Evolutionary conservation across 2,797 vertebrate genomes (phyloP), one percentile per base, ranked within the genome.

Genomic region (Gadopsis bispinosus): DNA sequence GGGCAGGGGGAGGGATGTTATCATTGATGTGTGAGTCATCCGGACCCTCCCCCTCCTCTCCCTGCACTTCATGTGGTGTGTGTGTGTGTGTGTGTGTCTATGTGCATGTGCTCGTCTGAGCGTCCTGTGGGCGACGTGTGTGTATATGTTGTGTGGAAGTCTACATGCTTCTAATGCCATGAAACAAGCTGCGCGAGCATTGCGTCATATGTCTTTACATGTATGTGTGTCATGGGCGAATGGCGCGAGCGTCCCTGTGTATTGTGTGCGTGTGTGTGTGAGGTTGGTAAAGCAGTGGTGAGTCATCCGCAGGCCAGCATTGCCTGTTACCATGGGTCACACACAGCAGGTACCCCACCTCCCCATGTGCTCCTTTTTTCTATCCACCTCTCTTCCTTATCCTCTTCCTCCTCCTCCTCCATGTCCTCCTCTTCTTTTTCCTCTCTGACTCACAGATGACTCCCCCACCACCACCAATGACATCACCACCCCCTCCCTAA

Each of bases 21-120:
- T 91, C 90, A 87, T 81, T 91, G 88, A 90, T 69, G 91, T 85
- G 91, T 94, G 93, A 94, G 91, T 93, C 92, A 93, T 93, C 89
- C 87, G 89, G 83, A 88, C 86, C 85, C 88, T 80, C 84, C 85
- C 85, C 83, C 85, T 83, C 77, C 74, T 75, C 71, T 74, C 62
- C 43, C 63, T 82, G 53, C 73, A 77, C 86, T 87, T 83, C 62
- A 78, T 81, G 81, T 83, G 78, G 71, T 35, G 37, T 61, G 74
- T 64, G 70, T 55, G 39, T 55, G 29, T 20, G 9, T 37, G 7
- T 54, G 39, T 53, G 29, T 4, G 8, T 33, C 2, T 11, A 9
- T 20, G 43, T 41, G 17, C 13, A 22, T 45, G 67, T 47, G 20
- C 9, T 17, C 19, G 37, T 41, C n/a, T 59, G 70, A 22, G 22